These are phyloP conservation scores for Cheilosia impressa DNA, from an alignment of 2,888 invertebrate genomes.

Conservation along the genomic window DNA sequence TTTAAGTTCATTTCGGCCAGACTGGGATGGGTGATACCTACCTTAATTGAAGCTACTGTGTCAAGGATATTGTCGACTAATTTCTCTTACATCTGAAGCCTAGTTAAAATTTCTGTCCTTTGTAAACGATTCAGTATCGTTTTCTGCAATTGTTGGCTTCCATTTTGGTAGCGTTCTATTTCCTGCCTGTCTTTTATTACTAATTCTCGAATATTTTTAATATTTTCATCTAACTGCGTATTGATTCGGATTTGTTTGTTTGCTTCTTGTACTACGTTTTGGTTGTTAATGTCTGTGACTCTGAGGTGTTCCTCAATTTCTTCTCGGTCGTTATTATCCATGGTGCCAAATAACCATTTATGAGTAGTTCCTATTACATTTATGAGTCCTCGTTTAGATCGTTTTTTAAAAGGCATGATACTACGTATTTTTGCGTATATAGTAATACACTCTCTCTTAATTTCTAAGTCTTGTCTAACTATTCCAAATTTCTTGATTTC, in stretches of 20 bases:
- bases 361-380: slow-evolving; percentile 25
- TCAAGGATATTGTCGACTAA: too few species aligned
- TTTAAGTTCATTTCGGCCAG: slow-evolving; percentile 27
- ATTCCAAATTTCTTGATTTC: slow-evolving; percentile 33
- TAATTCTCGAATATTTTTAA: too few species aligned
- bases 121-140: too few species aligned
- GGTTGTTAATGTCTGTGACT: background rate
- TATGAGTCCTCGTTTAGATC: slow-evolving; percentile 29
- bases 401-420: background rate
- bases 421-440: background rate
- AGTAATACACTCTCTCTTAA: slow-evolving; percentile 2
- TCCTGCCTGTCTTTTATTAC: too few species aligned
- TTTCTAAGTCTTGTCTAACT: slow-evolving; percentile 23
- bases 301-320: slow-evolving; percentile 24
- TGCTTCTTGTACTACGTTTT: too few species aligned
- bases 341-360: slow-evolving; percentile 23
- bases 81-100: too few species aligned
- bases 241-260: too few species aligned
- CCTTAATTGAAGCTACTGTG: slow-evolving; percentile 30
- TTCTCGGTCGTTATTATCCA: slow-evolving; percentile 8
- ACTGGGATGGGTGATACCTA: slow-evolving; percentile 31
- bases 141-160: too few species aligned
- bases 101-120: too few species aligned
- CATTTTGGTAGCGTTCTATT: too few species aligned
- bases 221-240: too few species aligned